Evolutionary conservation across 2,888 invertebrate genomes (phyloP), one percentile per base, ranked within the genome.

Genomic region (Vanessa cardui): DNA sequence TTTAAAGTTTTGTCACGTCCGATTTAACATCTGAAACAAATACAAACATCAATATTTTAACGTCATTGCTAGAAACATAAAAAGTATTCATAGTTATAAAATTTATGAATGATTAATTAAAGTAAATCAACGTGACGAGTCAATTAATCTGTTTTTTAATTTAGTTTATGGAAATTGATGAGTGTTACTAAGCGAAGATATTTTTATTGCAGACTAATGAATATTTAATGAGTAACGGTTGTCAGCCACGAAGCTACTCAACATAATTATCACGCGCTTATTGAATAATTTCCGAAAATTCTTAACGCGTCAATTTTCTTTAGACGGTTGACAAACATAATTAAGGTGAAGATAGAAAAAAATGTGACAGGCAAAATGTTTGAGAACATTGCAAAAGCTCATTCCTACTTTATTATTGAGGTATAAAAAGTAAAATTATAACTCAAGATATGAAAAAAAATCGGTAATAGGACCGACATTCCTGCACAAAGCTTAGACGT

Each of bases 21-120:
- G 92, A 80, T 86, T 85, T 78, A 89, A 86, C 92, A 92, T 92
- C 92, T 92, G 90, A 68, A 92, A 92, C 87, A 89, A 90, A 73
- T 68, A 74, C 69, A 73, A 61, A 12, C 6, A 39, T 39, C 12
- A 52, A 33, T 2, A 56, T 56, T 56, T 39, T 56, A 56, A 54
- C 9, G 1, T 12, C 20, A 33, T 39, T 12, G 33, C n/a, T 31
- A 16, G 21, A 21, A 16, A 8, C 56, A 33, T 49, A 45, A 50
- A 45, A 6, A 64, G n/a, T 9, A 39, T 58, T 7, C n/a, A 5
- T 26, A 26, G 5, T 26, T 26, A 26, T 26, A 26, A 5, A 3
- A n/a, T 18, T 39, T 31, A 61, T n/a, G 9, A 18, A 46, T 7
- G 52, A 58, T 59, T 61, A 66, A 66, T 58, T 69, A 56, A 68